Conservation (phyloP, 2,888 invertebrate species). For the Laspeyria flexula region DNA sequence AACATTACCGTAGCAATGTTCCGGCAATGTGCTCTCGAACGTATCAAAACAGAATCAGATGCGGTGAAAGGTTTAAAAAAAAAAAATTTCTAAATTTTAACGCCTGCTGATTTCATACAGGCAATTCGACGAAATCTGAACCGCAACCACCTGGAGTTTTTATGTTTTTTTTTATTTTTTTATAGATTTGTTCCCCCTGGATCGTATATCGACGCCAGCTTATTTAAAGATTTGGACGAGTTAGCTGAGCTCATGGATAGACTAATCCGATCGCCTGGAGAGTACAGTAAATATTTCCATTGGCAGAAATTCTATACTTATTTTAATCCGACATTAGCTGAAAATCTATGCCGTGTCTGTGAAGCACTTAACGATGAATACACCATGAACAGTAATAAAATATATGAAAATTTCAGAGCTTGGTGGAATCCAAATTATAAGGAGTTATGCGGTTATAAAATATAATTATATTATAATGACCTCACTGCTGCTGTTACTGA, state of each 20-base stretch:
- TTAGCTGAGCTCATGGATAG: constrained; percentile 59
- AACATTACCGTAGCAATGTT: too few species aligned
- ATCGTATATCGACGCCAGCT: constrained; percentile 68
- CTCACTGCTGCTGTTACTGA: too few species aligned
- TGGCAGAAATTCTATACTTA: constrained; percentile 65
- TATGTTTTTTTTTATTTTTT: too few species aligned
- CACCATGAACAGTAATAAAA: constrained; percentile 38
- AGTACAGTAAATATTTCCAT: constrained; percentile 60
- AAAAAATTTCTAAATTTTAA: too few species aligned
- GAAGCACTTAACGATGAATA: constrained; percentile 58
- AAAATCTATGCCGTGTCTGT: constrained; percentile 67
- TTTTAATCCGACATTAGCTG: constrained; percentile 45
- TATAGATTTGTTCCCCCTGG: constrained; percentile 75
- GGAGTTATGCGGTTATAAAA: too few species aligned
- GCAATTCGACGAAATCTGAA: too few species aligned
- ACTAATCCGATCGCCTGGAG: constrained; percentile 51
- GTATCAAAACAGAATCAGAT: too few species aligned
- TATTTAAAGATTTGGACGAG: constrained; percentile 35
- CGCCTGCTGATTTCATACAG: too few species aligned
- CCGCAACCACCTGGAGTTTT: too few species aligned
- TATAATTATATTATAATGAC: too few species aligned
- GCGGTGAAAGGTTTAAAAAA: too few species aligned
- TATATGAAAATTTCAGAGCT: constrained; percentile 57
- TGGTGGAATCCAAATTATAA: constrained; percentile 17
- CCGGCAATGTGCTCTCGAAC: too few species aligned